phyloP scores from a whole-genome alignment of 2,888 invertebrate genomes.

The Drosophila formosana region DNA sequence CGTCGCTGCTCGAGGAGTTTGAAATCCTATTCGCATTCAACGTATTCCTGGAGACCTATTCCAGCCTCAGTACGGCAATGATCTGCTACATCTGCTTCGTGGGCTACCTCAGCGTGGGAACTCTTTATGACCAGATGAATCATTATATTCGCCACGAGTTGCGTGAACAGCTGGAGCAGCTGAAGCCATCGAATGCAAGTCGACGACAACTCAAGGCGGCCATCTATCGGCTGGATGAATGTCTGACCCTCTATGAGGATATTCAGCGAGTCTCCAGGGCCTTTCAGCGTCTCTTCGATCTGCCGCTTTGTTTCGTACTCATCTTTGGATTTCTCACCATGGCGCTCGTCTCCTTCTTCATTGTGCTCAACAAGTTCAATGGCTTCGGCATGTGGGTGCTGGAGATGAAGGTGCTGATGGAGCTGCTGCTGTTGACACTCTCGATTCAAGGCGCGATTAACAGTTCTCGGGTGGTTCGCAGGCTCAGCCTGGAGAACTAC shows the following conservation, averaged over 20 bases:
- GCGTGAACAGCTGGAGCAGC: constrained; percentile 32
- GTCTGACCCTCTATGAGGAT: constrained; percentile 56
- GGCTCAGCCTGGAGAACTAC: constrained; percentile 63
- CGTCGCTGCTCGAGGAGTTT: background rate
- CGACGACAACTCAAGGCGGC: constrained; percentile 24
- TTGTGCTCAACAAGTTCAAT: background rate
- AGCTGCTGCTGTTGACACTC: constrained; percentile 62
- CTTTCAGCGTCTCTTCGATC: constrained; percentile 58
- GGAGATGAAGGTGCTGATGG: constrained; percentile 33
- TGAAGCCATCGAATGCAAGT: constrained; percentile 17
- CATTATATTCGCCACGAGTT: constrained; percentile 50
- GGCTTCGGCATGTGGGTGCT: constrained; percentile 11
- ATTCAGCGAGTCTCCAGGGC: constrained; percentile 41
- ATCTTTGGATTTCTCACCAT: constrained; percentile 40
- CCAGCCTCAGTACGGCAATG: constrained; percentile 30
- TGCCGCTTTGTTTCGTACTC: constrained; percentile 48
- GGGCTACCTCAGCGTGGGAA: constrained; percentile 60
- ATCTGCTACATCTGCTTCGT: constrained; percentile 55
- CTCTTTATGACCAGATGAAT: constrained; percentile 58
- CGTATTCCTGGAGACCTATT: constrained; percentile 11
- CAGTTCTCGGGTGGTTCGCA: constrained; percentile 43
- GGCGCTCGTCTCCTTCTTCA: constrained; percentile 25
- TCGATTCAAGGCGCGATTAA: constrained; percentile 52
- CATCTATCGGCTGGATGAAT: constrained; percentile 47
- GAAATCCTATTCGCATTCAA: fast-evolving